These are phyloP conservation scores for Rhopalosiphum maidis DNA, from an alignment of 1,140 invertebrate genomes.

Conservation along the genomic window DNA sequence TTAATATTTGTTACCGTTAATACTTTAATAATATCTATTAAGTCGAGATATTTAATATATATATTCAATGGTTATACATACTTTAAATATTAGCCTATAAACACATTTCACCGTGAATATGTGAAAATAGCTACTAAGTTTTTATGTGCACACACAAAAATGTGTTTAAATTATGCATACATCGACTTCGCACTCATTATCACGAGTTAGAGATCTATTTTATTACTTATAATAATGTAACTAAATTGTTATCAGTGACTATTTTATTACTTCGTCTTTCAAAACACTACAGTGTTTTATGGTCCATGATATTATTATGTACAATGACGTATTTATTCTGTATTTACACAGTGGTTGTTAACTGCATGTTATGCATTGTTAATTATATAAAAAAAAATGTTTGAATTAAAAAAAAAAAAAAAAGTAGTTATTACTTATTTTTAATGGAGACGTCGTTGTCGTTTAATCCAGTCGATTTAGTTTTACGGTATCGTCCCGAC, in stretches of 20 bases:
- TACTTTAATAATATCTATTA: no score
- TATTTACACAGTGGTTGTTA: not conserved
- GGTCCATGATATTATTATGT: not conserved
- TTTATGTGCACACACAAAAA: not conserved
- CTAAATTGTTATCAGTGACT: not conserved
- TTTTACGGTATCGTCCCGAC: not conserved
- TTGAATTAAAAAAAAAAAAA: not conserved
- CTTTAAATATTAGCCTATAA: not conserved
- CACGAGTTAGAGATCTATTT: not conserved
- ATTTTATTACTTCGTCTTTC: not conserved
- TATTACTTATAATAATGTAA: not conserved
- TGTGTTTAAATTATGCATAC: no score
- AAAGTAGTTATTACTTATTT: constrained; percentile 6
- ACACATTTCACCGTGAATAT: not conserved
- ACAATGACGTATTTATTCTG: not conserved
- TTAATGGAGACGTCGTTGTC: not conserved
- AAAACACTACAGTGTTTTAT: not conserved
- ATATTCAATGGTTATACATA: not conserved
- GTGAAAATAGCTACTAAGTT: not conserved
- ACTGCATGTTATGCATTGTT: not conserved
- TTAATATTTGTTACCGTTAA: no score
- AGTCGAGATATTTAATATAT: not conserved
- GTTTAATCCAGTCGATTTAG: not conserved
- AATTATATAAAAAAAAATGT: constrained; percentile 6
- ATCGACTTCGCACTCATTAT: not conserved